Base-by-base conservation (phyloP, 23 tunicate genomes). In the Trididemnum miniatum region DNA sequence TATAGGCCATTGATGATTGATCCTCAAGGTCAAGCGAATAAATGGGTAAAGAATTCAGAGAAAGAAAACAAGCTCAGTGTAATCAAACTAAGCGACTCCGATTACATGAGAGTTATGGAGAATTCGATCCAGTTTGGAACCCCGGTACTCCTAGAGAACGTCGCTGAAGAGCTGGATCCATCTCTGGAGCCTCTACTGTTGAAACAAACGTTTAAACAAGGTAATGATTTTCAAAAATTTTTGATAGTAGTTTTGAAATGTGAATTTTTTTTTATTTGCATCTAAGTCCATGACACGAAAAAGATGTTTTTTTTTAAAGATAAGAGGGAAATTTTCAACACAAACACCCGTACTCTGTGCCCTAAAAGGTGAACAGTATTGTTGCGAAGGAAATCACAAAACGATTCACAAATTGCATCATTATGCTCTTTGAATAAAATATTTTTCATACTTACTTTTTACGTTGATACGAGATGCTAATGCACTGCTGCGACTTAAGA, bases 11-110 rank as follows among this genome's bases (percentile, higher is more conserved):
- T 95, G 31, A 90, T 95, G 99, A 95, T 95, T 44, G 99, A 95
- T 63, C 99, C 99, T 15, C 99, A 95, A 65, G 99, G 98, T 4
- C 98, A 95, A 52, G 98, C 98, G 0, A 95, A 95, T 75, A 95
- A 95, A 38, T 95, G 98, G 99, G 96, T 95, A 33, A 85, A 88
- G 32, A 95, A 95, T 63, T 85, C 91, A 1, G 99, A 95, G 37
- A 91, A 91, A 51, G 96, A 95, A 39, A 95, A 95, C 89, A 90
- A 90, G 73, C 30, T 95, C 76, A 74, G 77, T 24, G 96, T 95
- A 5, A 90, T 95, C 60, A 95, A 95, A 60, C 76, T 95, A 75
- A 95, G 83, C 39, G 82, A 95, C 59, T 36, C 89, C 2, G 95
- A 95, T 35, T 95, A 89, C 87, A 90, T 95, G 99, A 62, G 99